A percentile compares a stretch with the other conserved stretches of the same genome.
These are phyloP conservation scores for Sebastes fasciatus DNA, from an alignment of 2,113 vertebrate species.

Conservation along the genomic window DNA sequence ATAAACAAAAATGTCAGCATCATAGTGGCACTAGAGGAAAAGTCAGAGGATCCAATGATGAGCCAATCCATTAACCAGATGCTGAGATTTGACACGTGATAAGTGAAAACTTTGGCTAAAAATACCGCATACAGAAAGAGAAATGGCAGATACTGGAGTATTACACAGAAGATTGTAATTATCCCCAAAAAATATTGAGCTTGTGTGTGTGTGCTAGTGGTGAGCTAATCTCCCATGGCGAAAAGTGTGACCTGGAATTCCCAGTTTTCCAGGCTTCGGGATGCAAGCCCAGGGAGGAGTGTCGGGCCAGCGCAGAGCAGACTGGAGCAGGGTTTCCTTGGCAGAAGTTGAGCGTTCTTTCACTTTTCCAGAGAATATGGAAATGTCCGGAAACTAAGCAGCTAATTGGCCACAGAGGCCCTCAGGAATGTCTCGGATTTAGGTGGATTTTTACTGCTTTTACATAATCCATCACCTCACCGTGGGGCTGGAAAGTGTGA, in stretches of 20 bases:
- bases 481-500: conserved; percentile 75
- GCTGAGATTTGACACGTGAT: too few relatives aligned
- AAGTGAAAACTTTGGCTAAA: not conserved
- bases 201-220: conserved; percentile 31
- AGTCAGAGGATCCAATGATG: too few relatives aligned
- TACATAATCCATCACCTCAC: conserved; percentile 64
- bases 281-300: conserved; percentile 53
- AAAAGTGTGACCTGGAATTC: conserved; percentile 68
- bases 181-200: conserved; percentile 41
- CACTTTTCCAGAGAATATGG: conserved; percentile 71
- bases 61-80: too few relatives aligned
- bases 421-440: conserved; percentile 68
- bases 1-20: too few relatives aligned
- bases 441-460: conserved; percentile 62
- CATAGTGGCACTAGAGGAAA: too few relatives aligned
- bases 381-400: conserved; percentile 72
- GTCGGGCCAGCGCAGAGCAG: conserved; percentile 47
- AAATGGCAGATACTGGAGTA: conserved; percentile 6
- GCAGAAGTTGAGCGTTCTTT: conserved; percentile 65
- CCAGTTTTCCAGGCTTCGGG: conserved; percentile 75
- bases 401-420: conserved; percentile 74
- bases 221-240: conserved; percentile 68
- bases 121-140: conserved; percentile 11
- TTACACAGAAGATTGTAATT: conserved; percentile 36
- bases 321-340: conserved; percentile 75